Conservation (phyloP, 2,888 invertebrate genomes). For the Congeria kusceri region DNA sequence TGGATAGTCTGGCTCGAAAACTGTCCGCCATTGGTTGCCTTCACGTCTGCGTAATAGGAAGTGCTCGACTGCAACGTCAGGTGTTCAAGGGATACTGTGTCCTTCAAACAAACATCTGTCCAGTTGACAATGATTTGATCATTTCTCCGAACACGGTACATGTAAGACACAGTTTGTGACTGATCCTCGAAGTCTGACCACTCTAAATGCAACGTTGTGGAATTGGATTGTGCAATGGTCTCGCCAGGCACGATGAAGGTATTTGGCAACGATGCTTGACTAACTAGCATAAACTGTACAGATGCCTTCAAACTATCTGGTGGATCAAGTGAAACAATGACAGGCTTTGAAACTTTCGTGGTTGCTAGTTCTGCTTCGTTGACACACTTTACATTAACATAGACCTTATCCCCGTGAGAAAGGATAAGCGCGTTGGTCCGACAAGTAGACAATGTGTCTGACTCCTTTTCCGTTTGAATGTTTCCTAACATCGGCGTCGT, state of each 20-base stretch:
- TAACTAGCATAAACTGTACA: neutral
- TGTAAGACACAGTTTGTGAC: slow-evolving; percentile 14
- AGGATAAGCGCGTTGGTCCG: neutral
- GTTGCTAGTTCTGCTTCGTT: slow-evolving; percentile 30
- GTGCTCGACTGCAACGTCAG: neutral
- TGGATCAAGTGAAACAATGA: slow-evolving; percentile 5
- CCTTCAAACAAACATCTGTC: neutral
- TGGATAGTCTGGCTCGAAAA: slow-evolving; percentile 4
- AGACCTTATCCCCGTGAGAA: slow-evolving; percentile 18
- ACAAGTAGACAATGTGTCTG: neutral
- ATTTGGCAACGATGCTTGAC: no score
- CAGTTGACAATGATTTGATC: slow-evolving; percentile 15
- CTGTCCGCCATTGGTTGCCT: slow-evolving; percentile 24
- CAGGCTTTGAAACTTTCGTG: neutral
- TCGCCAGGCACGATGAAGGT: neutral
- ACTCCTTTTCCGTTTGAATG: neutral
- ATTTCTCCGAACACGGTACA: slow-evolving; percentile 19
- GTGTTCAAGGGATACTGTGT: neutral
- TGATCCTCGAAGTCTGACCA: slow-evolving; percentile 34
- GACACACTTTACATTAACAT: slow-evolving; percentile 28
- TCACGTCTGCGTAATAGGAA: slow-evolving; percentile 25
- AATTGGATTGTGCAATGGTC: neutral
- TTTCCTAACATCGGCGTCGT: neutral
- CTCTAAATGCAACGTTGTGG: slow-evolving; percentile 3
- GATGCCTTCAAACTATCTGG: slow-evolving; percentile 13